Evolutionary conservation across 2,888 invertebrate species (phyloP).

Genomic region (Rapana venosa): DNA sequence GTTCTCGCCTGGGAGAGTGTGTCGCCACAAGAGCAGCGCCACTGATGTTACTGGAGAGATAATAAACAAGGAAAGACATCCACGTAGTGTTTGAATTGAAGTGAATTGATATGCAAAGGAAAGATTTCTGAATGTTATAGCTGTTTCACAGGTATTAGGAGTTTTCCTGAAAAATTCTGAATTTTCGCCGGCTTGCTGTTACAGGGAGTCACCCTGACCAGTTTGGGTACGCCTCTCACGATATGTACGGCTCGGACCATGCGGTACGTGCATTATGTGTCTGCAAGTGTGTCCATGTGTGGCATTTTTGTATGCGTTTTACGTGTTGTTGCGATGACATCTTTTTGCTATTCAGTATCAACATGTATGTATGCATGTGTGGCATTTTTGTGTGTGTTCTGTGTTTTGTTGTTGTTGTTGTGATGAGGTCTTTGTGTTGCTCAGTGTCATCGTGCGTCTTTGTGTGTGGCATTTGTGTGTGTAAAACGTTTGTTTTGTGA

Average conservation of each 20-base stretch:
- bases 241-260: constrained; percentile 31
- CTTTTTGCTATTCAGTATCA: background rate
- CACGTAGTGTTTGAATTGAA: too few relatives aligned
- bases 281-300: too few relatives aligned
- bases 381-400: background rate
- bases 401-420: background rate
- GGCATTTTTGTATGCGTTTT: background rate
- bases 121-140: background rate
- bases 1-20: too few relatives aligned
- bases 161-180: background rate
- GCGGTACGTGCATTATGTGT: constrained; percentile 1
- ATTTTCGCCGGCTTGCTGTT: background rate
- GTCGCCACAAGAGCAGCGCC: too few relatives aligned
- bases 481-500: too few relatives aligned
- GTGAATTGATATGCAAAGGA: too few relatives aligned
- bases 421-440: background rate
- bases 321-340: background rate
- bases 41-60: too few relatives aligned
- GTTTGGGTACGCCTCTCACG: background rate
- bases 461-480: too few relatives aligned
- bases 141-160: background rate
- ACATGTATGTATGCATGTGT: background rate
- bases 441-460: background rate
- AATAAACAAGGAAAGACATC: too few relatives aligned
- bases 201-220: constrained; percentile 26